Percentiles rank a stretch among this genome's conserved stretches.
These are phyloP conservation scores for Propsilocerus akamusi DNA, from an alignment of 1,140 invertebrate species.

Conservation along the genomic window DNA sequence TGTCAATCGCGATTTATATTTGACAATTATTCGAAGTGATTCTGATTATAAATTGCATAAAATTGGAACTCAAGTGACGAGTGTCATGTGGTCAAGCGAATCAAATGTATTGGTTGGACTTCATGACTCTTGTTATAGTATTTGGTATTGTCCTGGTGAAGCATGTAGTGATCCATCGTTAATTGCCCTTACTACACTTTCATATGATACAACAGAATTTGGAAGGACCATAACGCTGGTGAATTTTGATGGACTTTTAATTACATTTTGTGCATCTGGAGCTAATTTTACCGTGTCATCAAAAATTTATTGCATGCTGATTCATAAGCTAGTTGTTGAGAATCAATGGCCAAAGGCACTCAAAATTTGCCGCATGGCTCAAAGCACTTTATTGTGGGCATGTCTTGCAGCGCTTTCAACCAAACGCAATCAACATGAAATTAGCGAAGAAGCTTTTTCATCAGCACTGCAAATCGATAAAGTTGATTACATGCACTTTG, in stretches of 20 bases:
- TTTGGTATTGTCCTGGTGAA: conserved; percentile 73
- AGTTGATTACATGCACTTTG: conserved; percentile 67
- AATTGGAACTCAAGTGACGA: conserved; percentile 61
- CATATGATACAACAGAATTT: conserved; percentile 26
- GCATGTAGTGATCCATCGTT: conserved; percentile 57
- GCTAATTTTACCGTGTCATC: conserved; percentile 16
- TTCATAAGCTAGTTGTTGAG: conserved; percentile 19
- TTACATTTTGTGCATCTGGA: conserved; percentile 19
- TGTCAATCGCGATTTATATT: conserved; percentile 58
- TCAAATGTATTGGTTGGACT: conserved; percentile 71
- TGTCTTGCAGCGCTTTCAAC: conserved; percentile 70
- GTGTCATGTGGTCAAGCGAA: conserved; percentile 63
- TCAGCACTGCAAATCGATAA: conserved; percentile 79
- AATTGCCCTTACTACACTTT: conserved; percentile 26
- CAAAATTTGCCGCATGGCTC: conserved; percentile 18
- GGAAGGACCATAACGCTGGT: conserved; percentile 57
- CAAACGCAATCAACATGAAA: conserved; percentile 52
- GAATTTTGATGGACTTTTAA: conserved; percentile 47
- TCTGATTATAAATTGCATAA: conserved; percentile 43
- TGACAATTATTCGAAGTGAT: conserved; percentile 41
- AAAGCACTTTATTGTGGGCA: conserved; percentile 69
- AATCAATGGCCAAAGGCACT: conserved; percentile 19
- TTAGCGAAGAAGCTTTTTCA: conserved; percentile 79
- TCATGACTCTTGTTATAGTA: conserved; percentile 56
- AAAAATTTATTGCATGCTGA: conserved; percentile 18